Percentiles rank a stretch among this genome's conserved stretches.
Conservation (phyloP, 2,888 invertebrate genomes). For the Coecobrya sp. region DNA sequence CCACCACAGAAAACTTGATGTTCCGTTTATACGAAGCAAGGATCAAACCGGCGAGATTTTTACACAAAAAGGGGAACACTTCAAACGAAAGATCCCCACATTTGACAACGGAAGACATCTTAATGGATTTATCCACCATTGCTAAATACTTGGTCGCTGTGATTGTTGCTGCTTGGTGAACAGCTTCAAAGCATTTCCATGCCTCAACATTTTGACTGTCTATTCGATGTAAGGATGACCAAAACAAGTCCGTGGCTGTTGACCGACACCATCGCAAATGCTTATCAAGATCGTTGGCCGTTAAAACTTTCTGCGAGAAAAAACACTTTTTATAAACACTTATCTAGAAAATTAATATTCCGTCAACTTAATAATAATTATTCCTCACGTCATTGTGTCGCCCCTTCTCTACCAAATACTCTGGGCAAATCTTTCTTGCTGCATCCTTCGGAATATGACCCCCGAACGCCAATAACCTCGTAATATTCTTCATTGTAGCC, state of each 20-base stretch:
- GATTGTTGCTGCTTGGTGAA: conserved; percentile 76
- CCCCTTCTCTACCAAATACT: conserved; percentile 49
- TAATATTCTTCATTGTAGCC: conserved; percentile 28
- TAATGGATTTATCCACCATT: conserved; percentile 72
- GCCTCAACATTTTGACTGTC: conserved; percentile 67
- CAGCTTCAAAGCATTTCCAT: conserved; percentile 78
- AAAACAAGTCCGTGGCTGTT: conserved; percentile 73
- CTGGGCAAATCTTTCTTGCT: conserved; percentile 47
- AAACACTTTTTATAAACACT: too few relatives aligned
- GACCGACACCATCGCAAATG: conserved; percentile 60
- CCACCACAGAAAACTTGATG: conserved; percentile 66
- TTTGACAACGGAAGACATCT: conserved; percentile 59
- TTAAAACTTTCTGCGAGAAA: not conserved
- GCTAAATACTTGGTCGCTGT: conserved; percentile 74
- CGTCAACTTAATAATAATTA: too few relatives aligned
- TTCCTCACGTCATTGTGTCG: conserved; percentile 42
- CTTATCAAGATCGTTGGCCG: conserved; percentile 55
- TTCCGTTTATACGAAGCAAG: conserved; percentile 64
- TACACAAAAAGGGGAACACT: conserved; percentile 78
- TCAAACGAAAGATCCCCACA: conserved; percentile 71
- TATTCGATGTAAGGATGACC: conserved; percentile 61
- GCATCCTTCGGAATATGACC: conserved; percentile 43
- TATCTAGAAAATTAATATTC: too few relatives aligned
- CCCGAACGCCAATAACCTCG: conserved; percentile 52
- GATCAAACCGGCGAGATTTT: conserved; percentile 80